A percentile compares a stretch with the other conserved stretches of the same genome.
phyloP scores from a whole-genome alignment of 2,888 invertebrate genomes.

The Cantharis nigra region DNA sequence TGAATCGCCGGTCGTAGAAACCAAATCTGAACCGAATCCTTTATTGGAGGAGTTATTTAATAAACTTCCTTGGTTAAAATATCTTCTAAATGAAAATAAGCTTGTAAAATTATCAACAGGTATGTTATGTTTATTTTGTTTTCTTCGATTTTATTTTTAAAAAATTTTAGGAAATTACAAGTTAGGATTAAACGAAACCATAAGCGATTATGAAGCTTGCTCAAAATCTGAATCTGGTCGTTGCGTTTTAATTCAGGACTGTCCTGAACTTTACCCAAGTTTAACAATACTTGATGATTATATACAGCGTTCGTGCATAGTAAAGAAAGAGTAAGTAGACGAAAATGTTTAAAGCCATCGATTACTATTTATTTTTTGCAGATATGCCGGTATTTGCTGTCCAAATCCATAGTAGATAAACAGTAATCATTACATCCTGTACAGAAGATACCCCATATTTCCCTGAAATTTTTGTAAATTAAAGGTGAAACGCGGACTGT shows the following conservation, averaged over 20 bases:
- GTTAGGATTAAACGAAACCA: slow-evolving; percentile 17
- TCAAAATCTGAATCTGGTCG: slow-evolving; percentile 13
- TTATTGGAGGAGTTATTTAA: neutral
- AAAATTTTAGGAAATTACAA: slow-evolving; percentile 12
- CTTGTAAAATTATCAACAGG: slow-evolving; percentile 6
- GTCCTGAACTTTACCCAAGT: slow-evolving; percentile 11
- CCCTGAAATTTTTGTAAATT: neutral
- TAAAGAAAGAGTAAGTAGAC: slow-evolving; percentile 17
- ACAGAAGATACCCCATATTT: no score
- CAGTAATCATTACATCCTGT: no score
- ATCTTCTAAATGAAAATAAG: slow-evolving; percentile 1
- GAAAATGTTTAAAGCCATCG: neutral
- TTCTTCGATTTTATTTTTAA: neutral
- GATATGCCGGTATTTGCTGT: slow-evolving; percentile 4
- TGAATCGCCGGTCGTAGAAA: no score
- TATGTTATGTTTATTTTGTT: neutral
- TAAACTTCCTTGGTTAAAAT: slow-evolving; percentile 13
- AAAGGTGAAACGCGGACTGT: neutral
- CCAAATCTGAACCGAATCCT: neutral
- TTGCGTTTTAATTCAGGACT: slow-evolving; percentile 13
- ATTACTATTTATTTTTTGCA: neutral
- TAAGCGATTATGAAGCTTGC: slow-evolving; percentile 1
- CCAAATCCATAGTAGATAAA: neutral
- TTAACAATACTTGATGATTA: neutral
- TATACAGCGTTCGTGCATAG: slow-evolving; percentile 6